Conservation (phyloP, 2,797 vertebrate species). For the Coluber constrictor region DNA sequence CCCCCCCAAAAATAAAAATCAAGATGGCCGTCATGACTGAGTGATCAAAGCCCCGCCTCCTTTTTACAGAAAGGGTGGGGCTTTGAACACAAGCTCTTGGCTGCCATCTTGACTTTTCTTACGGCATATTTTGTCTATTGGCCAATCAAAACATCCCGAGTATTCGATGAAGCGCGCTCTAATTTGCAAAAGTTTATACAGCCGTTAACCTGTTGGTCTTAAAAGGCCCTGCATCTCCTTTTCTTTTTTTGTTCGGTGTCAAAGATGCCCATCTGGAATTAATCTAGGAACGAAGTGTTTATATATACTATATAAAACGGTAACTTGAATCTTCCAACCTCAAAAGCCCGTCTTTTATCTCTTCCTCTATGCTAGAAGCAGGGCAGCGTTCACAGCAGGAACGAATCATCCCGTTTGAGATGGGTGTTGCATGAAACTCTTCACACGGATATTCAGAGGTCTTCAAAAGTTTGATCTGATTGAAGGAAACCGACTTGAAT, state of each 20-base stretch:
- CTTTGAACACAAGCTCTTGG: neutral
- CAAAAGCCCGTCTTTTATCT: conserved; percentile 29
- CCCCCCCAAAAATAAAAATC: neutral
- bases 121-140: neutral
- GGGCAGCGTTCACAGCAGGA: conserved; percentile 17
- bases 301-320: neutral
- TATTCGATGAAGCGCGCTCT: neutral
- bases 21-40: neutral
- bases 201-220: neutral
- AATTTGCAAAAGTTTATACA: neutral
- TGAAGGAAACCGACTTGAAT: neutral
- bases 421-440: neutral
- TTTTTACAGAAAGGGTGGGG: neutral
- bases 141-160: neutral
- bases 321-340: conserved; percentile 46
- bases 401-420: neutral
- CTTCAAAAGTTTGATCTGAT: neutral
- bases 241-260: neutral
- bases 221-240: neutral
- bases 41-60: neutral
- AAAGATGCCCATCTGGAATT: neutral
- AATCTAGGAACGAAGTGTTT: neutral
- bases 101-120: neutral
- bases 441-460: neutral
- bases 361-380: conserved; percentile 9